These are phyloP conservation scores for Maccullochella peelii DNA, from an alignment of 2,113 vertebrate species.

Conservation along the genomic window DNA sequence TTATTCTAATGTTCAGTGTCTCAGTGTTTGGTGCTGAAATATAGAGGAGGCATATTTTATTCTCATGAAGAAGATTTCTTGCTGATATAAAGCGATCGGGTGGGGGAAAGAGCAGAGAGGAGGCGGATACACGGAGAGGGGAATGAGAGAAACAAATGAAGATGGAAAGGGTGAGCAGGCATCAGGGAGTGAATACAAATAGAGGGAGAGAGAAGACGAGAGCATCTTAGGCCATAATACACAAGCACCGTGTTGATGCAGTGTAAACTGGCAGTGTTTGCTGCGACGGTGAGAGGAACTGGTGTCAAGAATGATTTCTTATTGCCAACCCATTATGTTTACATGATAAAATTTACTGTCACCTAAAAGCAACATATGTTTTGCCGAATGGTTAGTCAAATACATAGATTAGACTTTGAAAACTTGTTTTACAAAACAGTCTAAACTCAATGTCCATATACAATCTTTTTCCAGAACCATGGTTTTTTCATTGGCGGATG, in stretches of 20 bases:
- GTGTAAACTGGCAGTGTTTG: background rate
- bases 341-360: background rate
- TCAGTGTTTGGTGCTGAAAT: slow-evolving; percentile 36
- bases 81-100: slow-evolving; percentile 29
- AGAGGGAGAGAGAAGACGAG: background rate
- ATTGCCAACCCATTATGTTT: background rate
- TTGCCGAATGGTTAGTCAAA: background rate
- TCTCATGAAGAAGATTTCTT: slow-evolving; percentile 33
- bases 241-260: slow-evolving; percentile 5
- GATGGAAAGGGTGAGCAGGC: slow-evolving; percentile 38
- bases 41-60: slow-evolving; percentile 45
- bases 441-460: background rate
- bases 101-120: background rate
- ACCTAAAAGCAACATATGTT: background rate
- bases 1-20: slow-evolving; percentile 45
- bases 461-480: background rate
- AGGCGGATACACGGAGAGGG: background rate
- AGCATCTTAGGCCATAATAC: slow-evolving; percentile 19
- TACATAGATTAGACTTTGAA: background rate
- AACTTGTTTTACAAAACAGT: background rate
- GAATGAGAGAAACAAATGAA: slow-evolving; percentile 43
- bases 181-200: slow-evolving; percentile 39
- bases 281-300: background rate
- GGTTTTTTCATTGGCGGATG: background rate
- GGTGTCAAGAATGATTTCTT: background rate